Evolutionary conservation across 2,113 vertebrate species (phyloP).

Genomic region (Urocolius indicus): DNA sequence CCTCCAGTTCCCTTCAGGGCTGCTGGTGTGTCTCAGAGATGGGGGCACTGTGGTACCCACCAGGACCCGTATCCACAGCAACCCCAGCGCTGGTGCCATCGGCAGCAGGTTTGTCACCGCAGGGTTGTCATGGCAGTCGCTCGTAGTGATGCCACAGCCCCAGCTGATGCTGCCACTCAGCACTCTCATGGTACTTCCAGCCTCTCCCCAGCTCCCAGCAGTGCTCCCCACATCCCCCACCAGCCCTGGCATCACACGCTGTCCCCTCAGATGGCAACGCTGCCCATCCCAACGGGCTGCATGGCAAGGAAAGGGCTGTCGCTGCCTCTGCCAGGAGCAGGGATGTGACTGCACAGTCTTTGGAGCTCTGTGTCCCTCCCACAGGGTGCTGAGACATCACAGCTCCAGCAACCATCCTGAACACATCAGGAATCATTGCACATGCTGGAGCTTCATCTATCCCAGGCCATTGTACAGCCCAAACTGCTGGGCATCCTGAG

Average conservation of each 20-base stretch:
- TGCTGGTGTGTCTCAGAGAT: background rate
- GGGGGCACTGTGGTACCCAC: background rate
- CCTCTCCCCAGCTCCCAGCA: too few species aligned
- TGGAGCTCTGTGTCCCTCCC: background rate
- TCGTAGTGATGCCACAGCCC: background rate
- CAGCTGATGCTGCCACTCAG: background rate
- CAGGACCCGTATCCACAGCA: slow-evolving; percentile 69
- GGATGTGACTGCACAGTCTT: fast-evolving
- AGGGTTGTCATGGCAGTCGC: slow-evolving; percentile 46
- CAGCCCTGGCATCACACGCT: fast-evolving
- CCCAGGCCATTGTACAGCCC: too few species aligned
- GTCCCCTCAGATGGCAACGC: background rate
- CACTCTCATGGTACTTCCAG: background rate
- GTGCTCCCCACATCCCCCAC: background rate
- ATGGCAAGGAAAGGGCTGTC: background rate
- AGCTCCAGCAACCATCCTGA: too few species aligned
- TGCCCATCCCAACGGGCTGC: background rate
- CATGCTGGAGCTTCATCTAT: too few species aligned
- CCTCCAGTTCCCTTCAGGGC: background rate
- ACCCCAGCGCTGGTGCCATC: background rate
- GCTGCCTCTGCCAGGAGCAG: background rate
- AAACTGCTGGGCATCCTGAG: too few species aligned
- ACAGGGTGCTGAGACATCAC: fast-evolving
- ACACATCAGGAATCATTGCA: too few species aligned
- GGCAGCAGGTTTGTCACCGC: background rate